These are phyloP conservation scores for Nephila pilipes DNA, from an alignment of 1,140 invertebrate species.

Conservation along the genomic window DNA sequence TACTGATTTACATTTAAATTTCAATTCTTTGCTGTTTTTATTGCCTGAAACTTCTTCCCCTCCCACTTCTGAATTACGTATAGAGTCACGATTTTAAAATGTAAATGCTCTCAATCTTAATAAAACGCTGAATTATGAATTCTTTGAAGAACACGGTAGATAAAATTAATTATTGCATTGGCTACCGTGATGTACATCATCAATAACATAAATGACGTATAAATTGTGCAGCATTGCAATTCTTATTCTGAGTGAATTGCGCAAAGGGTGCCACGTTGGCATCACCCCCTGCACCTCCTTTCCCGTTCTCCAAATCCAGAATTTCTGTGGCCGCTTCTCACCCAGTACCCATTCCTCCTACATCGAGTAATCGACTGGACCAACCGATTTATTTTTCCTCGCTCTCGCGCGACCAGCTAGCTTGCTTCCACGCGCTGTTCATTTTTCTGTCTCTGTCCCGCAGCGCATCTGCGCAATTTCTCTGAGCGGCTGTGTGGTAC, in stretches of 20 bases:
- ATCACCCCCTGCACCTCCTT: background rate
- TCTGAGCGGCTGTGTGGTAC: background rate
- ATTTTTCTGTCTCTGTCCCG: background rate
- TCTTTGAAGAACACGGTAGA: too few relatives aligned
- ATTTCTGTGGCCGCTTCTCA: background rate
- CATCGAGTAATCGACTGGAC: conserved; percentile 49
- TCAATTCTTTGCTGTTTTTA: too few relatives aligned
- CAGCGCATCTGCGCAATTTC: conserved; percentile 48
- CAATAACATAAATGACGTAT: background rate
- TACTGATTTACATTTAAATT: too few relatives aligned
- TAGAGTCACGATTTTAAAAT: too few relatives aligned
- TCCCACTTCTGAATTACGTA: too few relatives aligned
- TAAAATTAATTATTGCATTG: too few relatives aligned
- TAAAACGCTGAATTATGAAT: too few relatives aligned
- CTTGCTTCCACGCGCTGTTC: background rate
- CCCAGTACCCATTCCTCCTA: background rate
- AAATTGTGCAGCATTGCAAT: background rate
- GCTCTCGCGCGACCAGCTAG: background rate
- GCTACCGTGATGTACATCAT: too few relatives aligned
- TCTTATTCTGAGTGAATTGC: background rate
- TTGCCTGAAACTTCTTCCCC: too few relatives aligned
- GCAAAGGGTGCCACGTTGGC: background rate
- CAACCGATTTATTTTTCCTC: conserved; percentile 55
- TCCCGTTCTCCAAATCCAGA: conserved; percentile 4
- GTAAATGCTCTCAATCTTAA: too few relatives aligned